phyloP scores from a whole-genome alignment of 37 sponge, comb jelly and placozoan genomes.

The Spongilla lacustris region DNA sequence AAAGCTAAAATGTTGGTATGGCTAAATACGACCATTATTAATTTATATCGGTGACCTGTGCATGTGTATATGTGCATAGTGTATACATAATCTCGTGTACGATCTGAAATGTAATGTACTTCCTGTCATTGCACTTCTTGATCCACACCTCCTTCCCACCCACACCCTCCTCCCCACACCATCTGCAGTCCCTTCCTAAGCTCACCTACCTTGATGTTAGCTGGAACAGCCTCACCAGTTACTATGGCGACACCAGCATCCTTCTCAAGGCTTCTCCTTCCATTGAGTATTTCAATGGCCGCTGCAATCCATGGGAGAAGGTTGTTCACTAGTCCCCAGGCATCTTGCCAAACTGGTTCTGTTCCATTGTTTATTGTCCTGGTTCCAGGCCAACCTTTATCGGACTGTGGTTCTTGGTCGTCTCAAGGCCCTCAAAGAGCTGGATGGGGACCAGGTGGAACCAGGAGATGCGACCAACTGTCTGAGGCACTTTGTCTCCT shows the following conservation, averaged over 20 bases:
- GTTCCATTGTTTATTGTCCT: neutral
- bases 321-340: slow-evolving; percentile 15
- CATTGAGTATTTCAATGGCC: slow-evolving; percentile 57
- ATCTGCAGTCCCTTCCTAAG: slow-evolving; percentile 58
- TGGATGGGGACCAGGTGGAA: slow-evolving; percentile 55
- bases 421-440: slow-evolving; percentile 26
- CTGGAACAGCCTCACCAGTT: slow-evolving; percentile 77
- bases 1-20: too few relatives aligned
- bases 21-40: too few relatives aligned
- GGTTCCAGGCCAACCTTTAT: slow-evolving; percentile 19
- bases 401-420: slow-evolving; percentile 46
- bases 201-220: slow-evolving; percentile 78
- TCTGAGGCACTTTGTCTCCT: slow-evolving; percentile 21
- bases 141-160: neutral
- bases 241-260: slow-evolving; percentile 37
- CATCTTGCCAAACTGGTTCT: neutral
- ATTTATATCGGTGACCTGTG: too few relatives aligned
- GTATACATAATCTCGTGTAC: too few relatives aligned
- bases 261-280: slow-evolving; percentile 72
- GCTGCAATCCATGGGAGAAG: slow-evolving; percentile 86
- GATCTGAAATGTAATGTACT: too few relatives aligned
- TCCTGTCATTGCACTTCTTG: neutral
- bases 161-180: neutral
- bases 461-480: slow-evolving; percentile 48
- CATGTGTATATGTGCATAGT: slow-evolving; percentile 27